A percentile compares a stretch with the other conserved stretches of the same genome.
phyloP scores from a whole-genome alignment of 2,797 vertebrate genomes.

The Rhinophrynus dorsalis region DNA sequence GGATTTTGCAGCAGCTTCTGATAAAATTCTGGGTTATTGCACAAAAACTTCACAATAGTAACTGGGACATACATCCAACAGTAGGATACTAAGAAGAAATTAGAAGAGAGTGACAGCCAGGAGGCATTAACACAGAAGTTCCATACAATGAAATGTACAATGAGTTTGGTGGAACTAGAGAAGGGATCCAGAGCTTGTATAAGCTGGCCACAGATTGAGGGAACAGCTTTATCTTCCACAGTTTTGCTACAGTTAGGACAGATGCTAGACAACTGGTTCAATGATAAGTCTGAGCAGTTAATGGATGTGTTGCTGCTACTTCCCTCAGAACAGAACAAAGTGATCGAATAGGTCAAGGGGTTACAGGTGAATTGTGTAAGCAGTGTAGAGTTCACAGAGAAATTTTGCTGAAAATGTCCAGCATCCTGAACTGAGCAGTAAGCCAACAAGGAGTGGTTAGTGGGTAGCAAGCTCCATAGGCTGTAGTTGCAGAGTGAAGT shows the following conservation, averaged over 20 bases:
- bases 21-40: slow-evolving; percentile 6
- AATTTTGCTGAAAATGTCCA: neutral
- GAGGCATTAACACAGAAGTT: slow-evolving; percentile 16
- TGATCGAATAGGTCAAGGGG: slow-evolving; percentile 3
- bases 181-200: neutral
- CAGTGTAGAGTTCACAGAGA: slow-evolving; percentile 8
- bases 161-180: neutral
- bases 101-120: neutral
- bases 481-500: neutral
- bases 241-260: slow-evolving; percentile 17
- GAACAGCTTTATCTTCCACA: neutral
- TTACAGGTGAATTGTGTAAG: neutral
- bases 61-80: slow-evolving; percentile 26
- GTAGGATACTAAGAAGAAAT: neutral
- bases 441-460: neutral
- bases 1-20: neutral
- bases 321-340: neutral
- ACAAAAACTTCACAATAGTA: slow-evolving; percentile 7
- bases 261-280: neutral
- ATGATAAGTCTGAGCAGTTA: neutral
- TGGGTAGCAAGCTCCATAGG: neutral
- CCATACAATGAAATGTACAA: slow-evolving; percentile 1
- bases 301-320: neutral
- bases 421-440: slow-evolving; percentile 16
- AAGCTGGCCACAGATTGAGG: slow-evolving; percentile 4